Evolutionary conservation across 2,888 invertebrate genomes (phyloP).

Genomic region (Mesoligia furuncula): DNA sequence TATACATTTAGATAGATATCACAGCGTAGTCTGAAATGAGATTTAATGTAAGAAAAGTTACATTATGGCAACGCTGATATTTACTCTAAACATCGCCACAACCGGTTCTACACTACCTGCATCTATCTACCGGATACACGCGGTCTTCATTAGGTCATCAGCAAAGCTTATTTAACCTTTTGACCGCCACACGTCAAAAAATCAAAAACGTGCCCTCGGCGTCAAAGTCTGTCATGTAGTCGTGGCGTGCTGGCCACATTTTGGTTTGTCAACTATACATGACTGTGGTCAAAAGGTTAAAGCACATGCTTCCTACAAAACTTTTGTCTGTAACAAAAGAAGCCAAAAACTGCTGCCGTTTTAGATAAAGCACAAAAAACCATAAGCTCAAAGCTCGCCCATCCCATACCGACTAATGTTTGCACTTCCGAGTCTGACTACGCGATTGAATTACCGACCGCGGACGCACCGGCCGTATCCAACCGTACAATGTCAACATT

Average conservation of each 20-base stretch:
- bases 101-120: neutral
- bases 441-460: constrained; percentile 23
- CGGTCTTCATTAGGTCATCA: no score
- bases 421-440: constrained; percentile 14
- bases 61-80: no score
- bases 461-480: constrained; percentile 20
- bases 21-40: no score
- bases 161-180: neutral
- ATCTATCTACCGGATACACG: neutral
- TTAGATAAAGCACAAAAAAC: neutral
- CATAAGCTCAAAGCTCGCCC: constrained; percentile 10
- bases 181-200: no score
- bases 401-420: neutral
- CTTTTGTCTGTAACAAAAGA: neutral
- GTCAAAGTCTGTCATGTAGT: no score
- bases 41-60: no score
- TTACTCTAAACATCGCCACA: no score
- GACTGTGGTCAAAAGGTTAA: no score
- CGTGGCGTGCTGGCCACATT: no score
- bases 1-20: no score
- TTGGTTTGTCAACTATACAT: no score
- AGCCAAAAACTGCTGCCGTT: neutral
- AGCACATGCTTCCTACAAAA: neutral
- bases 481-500: constrained; percentile 17
- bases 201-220: no score